Evolutionary conservation across 1,140 invertebrate genomes (phyloP).

Genomic region (Stenopsyche tienmushanensis): DNA sequence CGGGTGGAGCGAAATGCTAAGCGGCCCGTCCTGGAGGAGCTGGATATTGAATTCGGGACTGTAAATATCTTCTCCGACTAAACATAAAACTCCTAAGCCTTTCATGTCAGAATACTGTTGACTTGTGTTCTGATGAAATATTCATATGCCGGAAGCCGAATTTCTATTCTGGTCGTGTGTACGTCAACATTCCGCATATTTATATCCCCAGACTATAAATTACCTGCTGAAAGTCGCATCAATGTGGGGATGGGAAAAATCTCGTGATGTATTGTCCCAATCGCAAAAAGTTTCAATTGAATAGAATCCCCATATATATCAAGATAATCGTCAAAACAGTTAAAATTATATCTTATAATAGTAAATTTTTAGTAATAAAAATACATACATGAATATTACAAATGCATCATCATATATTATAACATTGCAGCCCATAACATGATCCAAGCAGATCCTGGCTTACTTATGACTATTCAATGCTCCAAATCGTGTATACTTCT

Average conservation of each 20-base stretch:
- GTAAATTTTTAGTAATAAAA: too few relatives aligned
- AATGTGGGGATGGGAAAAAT: not conserved
- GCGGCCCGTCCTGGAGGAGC: not conserved
- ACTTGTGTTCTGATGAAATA: not conserved
- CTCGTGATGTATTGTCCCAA: too few relatives aligned
- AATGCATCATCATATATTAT: too few relatives aligned
- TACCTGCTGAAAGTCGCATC: not conserved
- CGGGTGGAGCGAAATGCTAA: not conserved
- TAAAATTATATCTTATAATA: too few relatives aligned
- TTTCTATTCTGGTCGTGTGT: not conserved
- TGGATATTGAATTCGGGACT: not conserved
- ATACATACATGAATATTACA: too few relatives aligned
- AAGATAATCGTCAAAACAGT: too few relatives aligned
- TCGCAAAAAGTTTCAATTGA: too few relatives aligned
- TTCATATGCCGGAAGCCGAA: not conserved
- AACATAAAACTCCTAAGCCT: not conserved
- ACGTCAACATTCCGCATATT: not conserved
- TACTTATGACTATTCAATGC: too few relatives aligned
- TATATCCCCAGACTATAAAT: not conserved
- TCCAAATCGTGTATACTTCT: too few relatives aligned
- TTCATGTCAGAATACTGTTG: not conserved
- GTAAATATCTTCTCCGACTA: not conserved
- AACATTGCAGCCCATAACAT: too few relatives aligned
- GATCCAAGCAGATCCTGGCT: too few relatives aligned
- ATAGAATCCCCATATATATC: too few relatives aligned